Evolutionary conservation across 2,888 invertebrate genomes (phyloP), one percentile per base, ranked within the genome.

Genomic region (Chorisops tibialis): DNA sequence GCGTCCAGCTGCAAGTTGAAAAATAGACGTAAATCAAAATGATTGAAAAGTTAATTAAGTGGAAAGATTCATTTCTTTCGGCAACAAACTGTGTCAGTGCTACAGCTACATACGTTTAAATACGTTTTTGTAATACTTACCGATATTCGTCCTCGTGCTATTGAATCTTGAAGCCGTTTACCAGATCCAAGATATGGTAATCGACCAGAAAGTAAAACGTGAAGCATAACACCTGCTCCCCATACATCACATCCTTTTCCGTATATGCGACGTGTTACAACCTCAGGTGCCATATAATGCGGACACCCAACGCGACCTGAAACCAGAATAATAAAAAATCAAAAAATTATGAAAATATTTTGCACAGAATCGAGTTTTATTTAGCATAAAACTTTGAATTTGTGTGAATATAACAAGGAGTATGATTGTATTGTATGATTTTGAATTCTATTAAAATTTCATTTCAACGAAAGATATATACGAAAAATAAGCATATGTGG

Each of bases 261-360:
- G 80, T 93, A 94, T 70, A 92, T 85, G 77, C 92, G 88, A 72
- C 92, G 85, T 65, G 92, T 88, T 18, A 98, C 91, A 67, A 99
- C 92, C 81, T 99, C 99, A 0, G 99, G 98, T 1, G 97, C 93
- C 95, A 98, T 97, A 79, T 96, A 99, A 79, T 95, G 94, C 12
- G 96, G 94, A 62, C 95, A 95, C 38, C 97, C 97, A 65, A 97
- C 90, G 66, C 95, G 89, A 76, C 92, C 95, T 93, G 79, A 54
- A 74, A 70, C 47, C 62, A 3, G 22, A 61, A 39, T 16, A 47
- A 19, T 47, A 22, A 48, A 45, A 47, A 47, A 9, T 39, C 24
- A 19, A 56, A 48, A 47, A 12, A 19, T n/a, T 47, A 47, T 16
- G 16, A 30, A 30, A 30, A 30, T 30, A 30, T 30, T 30, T 30